Conservation (phyloP, 2,888 invertebrate genomes). For the Herminia tarsipennalis region DNA sequence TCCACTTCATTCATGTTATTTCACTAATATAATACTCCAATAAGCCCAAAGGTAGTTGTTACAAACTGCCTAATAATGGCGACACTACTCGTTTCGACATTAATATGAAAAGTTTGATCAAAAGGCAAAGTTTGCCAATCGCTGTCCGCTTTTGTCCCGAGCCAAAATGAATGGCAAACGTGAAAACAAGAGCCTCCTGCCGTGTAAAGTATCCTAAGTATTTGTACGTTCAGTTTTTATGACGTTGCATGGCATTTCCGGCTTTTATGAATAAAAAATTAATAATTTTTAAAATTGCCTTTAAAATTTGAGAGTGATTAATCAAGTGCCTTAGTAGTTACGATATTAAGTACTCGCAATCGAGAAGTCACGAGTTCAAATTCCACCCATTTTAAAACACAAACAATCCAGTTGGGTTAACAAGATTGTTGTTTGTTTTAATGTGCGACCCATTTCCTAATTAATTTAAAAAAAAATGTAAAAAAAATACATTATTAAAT, state of each 20-base stretch:
- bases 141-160: conserved; percentile 52
- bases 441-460: too few relatives aligned
- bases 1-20: too few relatives aligned
- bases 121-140: conserved; percentile 69
- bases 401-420: too few relatives aligned
- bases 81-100: conserved; percentile 47
- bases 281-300: too few relatives aligned
- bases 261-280: too few relatives aligned
- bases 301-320: too few relatives aligned
- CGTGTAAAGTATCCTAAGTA: conserved; percentile 16
- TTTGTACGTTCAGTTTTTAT: conserved; percentile 19
- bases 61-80: conserved; percentile 34
- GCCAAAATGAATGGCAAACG: conserved; percentile 54
- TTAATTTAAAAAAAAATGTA: not conserved
- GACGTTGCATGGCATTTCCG: too few relatives aligned
- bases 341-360: too few relatives aligned
- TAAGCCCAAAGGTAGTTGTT: conserved; percentile 7
- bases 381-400: too few relatives aligned
- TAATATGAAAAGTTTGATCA: conserved; percentile 71
- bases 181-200: conserved; percentile 31
- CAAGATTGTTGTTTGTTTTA: too few relatives aligned
- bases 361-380: too few relatives aligned
- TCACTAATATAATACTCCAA: conserved; percentile 1
- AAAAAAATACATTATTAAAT: not conserved
- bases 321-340: too few relatives aligned